Conservation (phyloP, 1,140 invertebrate genomes). For the Grapholita molesta region DNA sequence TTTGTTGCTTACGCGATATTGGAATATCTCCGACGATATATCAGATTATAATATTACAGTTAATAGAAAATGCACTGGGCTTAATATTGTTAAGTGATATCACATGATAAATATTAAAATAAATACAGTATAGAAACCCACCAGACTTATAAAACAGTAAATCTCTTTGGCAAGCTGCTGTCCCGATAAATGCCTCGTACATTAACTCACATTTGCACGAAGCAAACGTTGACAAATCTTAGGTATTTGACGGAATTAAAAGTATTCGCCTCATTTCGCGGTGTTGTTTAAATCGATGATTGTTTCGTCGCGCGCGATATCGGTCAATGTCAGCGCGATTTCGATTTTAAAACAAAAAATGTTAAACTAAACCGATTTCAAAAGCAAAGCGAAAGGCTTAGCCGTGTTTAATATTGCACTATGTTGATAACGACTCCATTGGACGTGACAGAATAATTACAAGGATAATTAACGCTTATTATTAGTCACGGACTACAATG, state of each 20-base stretch:
- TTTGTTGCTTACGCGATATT: too few relatives aligned
- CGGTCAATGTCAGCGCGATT: constrained; percentile 18
- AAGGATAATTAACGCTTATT: constrained; percentile 15
- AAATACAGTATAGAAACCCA: too few relatives aligned
- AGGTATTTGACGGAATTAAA: constrained; percentile 4
- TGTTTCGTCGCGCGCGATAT: constrained; percentile 9
- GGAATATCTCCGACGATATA: too few relatives aligned
- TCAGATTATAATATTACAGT: too few relatives aligned
- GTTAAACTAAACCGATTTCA: background rate
- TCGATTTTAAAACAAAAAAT: constrained; percentile 15
- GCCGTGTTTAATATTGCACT: background rate
- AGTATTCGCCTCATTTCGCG: constrained; percentile 11
- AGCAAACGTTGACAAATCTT: background rate
- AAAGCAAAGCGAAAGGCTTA: background rate
- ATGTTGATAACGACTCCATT: constrained; percentile 3
- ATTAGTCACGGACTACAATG: background rate
- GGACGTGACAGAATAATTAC: constrained; percentile 15
- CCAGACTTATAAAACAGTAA: too few relatives aligned
- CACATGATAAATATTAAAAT: too few relatives aligned
- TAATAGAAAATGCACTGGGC: too few relatives aligned
- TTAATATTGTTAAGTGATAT: too few relatives aligned
- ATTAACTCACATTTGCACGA: background rate
- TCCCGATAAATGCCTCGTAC: background rate
- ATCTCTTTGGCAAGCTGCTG: background rate
- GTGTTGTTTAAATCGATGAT: constrained; percentile 8